Conservation (phyloP, 2,797 vertebrate species). For the Cyclopterus lumpus region DNA sequence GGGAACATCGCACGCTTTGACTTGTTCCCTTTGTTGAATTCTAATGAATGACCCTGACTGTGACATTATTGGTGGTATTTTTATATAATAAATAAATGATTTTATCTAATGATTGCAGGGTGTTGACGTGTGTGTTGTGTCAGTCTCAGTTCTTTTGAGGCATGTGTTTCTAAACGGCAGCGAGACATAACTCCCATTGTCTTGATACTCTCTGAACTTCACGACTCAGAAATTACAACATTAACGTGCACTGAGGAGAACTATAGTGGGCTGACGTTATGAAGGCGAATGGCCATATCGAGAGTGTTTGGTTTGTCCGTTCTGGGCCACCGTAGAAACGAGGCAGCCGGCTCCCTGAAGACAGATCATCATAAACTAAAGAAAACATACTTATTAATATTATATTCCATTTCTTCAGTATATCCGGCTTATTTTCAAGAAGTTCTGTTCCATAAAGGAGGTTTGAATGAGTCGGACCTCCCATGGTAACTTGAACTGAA, state of each 20-base stretch:
- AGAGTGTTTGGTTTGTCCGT: too few relatives aligned
- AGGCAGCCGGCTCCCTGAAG: too few relatives aligned
- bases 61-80: slow-evolving; percentile 58
- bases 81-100: slow-evolving; percentile 75
- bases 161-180: not conserved
- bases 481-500: not conserved
- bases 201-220: not conserved
- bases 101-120: slow-evolving; percentile 33
- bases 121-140: not conserved
- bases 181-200: not conserved
- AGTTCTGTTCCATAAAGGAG: too few relatives aligned
- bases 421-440: too few relatives aligned
- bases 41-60: slow-evolving; percentile 40
- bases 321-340: too few relatives aligned
- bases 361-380: not conserved
- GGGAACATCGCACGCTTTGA: slow-evolving; percentile 24
- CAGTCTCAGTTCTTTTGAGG: too few relatives aligned
- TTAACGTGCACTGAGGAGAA: not conserved
- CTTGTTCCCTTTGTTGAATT: slow-evolving; percentile 31
- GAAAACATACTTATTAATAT: not conserved
- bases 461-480: not conserved
- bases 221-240: not conserved
- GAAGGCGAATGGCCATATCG: not conserved
- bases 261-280: too few relatives aligned
- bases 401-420: too few relatives aligned